Evolutionary conservation across 2,113 vertebrate genomes (phyloP).

Genomic region (Apistogramma diplotaenia): DNA sequence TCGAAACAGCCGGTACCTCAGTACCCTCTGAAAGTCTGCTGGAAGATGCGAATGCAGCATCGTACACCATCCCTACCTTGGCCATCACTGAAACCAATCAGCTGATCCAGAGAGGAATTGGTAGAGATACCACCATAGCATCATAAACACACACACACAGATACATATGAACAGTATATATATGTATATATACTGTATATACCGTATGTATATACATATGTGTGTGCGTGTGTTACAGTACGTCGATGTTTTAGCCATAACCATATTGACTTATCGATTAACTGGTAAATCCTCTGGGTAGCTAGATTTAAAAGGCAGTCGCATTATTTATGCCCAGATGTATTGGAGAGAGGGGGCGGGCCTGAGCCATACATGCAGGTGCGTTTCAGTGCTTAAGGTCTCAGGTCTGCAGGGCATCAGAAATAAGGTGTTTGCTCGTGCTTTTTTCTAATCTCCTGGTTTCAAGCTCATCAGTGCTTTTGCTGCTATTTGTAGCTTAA

Average conservation of each 20-base stretch:
- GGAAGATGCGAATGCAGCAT: too few relatives aligned
- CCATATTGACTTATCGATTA: background rate
- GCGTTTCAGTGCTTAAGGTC: background rate
- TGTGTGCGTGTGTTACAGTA: background rate
- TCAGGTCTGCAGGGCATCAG: background rate
- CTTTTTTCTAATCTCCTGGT: background rate
- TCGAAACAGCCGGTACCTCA: too few relatives aligned
- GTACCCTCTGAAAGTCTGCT: too few relatives aligned
- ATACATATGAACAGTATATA: too few relatives aligned
- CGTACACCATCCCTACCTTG: too few relatives aligned
- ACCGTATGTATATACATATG: background rate
- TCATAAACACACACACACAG: too few relatives aligned
- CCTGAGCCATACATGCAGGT: slow-evolving; percentile 12
- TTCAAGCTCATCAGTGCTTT: background rate
- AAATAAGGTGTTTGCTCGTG: background rate
- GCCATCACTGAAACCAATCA: too few relatives aligned
- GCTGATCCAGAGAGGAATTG: too few relatives aligned
- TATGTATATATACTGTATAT: too few relatives aligned
- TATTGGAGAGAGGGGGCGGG: slow-evolving; percentile 35
- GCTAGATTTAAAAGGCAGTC: slow-evolving; percentile 8
- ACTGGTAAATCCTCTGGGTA: slow-evolving; percentile 14
- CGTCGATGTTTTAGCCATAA: background rate
- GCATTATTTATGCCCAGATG: slow-evolving; percentile 45
- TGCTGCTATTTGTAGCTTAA: background rate
- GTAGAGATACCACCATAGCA: too few relatives aligned